Percentiles rank a stretch among this genome's conserved stretches.
Evolutionary conservation across 1,140 invertebrate species (phyloP).

Genomic region (Drosophila pseudoobscura): DNA sequence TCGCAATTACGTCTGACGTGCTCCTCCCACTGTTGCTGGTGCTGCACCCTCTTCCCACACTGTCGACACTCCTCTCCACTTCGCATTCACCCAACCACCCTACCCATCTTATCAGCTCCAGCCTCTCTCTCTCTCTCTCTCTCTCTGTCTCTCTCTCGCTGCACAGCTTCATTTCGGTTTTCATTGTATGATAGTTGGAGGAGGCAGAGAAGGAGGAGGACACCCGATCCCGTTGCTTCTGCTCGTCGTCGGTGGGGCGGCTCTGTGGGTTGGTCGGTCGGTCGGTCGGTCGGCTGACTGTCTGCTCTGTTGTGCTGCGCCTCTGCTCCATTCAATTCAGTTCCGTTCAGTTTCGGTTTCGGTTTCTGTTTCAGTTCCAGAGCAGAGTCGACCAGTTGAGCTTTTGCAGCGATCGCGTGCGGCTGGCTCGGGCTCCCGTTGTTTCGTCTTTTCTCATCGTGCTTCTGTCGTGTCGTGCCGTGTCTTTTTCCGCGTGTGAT

Average conservation of each 20-base stretch:
- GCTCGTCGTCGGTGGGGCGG: conserved; percentile 9
- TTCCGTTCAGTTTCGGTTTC: conserved; percentile 42
- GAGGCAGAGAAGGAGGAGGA: too few relatives aligned
- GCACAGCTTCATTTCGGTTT: not conserved
- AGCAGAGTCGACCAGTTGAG: conserved; percentile 68
- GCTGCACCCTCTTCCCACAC: not conserved
- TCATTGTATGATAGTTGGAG: not conserved
- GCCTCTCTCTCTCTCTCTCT: too few relatives aligned
- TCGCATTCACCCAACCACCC: too few relatives aligned
- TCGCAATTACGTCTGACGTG: not conserved
- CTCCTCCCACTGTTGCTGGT: not conserved
- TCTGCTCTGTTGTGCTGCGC: conserved; percentile 3
- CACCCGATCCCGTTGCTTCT: conserved; percentile 1
- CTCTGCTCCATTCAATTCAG: conserved; percentile 26
- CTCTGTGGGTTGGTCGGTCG: too few relatives aligned
- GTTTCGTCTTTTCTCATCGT: conserved; percentile 29
- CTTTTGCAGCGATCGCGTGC: conserved; percentile 80
- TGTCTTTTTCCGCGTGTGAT: conserved; percentile 29
- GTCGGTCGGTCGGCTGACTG: conserved; percentile 17
- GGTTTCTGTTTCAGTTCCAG: conserved; percentile 34
- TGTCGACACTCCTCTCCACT: too few relatives aligned
- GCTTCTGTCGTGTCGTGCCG: conserved; percentile 10
- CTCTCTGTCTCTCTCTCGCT: not conserved
- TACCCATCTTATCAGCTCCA: too few relatives aligned
- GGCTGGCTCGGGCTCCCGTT: conserved; percentile 70